phyloP scores from a whole-genome alignment of 2,113 vertebrate genomes.

The Entomyzon cyanotis region DNA sequence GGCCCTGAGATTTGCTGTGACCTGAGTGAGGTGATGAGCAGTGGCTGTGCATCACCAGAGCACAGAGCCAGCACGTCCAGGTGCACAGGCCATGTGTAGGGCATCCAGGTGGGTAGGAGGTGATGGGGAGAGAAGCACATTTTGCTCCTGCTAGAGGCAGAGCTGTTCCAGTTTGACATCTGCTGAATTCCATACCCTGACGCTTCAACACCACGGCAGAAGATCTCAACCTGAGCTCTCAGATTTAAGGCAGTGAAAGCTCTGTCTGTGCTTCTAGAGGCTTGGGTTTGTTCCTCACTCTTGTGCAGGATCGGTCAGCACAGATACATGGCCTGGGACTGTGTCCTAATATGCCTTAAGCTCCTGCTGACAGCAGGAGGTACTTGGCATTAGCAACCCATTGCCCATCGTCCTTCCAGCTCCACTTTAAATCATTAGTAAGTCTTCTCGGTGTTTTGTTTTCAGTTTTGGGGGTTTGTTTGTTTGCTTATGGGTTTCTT shows the following conservation, averaged over 20 bases:
- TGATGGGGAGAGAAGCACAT: not conserved
- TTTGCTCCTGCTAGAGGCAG: not conserved
- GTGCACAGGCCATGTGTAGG: not conserved
- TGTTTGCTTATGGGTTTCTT: not conserved
- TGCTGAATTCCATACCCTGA: not conserved
- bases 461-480: not conserved
- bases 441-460: not conserved
- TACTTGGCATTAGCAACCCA: not conserved
- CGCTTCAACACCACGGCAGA: not conserved
- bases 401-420: not conserved
- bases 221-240: not conserved
- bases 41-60: not conserved
- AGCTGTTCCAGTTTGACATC: conserved; percentile 29
- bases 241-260: not conserved
- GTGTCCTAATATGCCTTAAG: not conserved
- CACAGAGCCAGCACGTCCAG: fast-evolving
- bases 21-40: not conserved
- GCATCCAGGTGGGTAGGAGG: not conserved
- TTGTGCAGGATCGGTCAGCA: not conserved
- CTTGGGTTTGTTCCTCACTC: not conserved
- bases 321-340: not conserved
- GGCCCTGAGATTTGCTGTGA: not conserved
- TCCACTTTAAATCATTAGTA: not conserved
- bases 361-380: not conserved
- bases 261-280: not conserved